Evolutionary conservation across 2,113 vertebrate genomes (phyloP), one percentile per base, ranked within the genome.

Genomic region (Odocoileus hemionus): DNA sequence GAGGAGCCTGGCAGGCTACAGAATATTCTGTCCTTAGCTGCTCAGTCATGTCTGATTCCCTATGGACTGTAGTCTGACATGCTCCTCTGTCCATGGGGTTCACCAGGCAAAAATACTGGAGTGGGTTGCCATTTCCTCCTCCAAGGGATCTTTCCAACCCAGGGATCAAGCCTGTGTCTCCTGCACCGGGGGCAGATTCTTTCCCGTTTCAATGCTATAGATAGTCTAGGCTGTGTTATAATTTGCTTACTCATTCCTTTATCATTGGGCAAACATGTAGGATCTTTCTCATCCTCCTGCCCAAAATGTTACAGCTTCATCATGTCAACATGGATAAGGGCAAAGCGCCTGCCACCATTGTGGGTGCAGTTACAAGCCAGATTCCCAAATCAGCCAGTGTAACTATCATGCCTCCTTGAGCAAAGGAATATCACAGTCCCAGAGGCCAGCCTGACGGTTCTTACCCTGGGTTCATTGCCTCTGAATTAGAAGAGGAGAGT

Each of bases 401-500:
- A 43, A 76, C 21, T 57, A 93, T 57, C 91, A 19, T 7, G 70
- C 94, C 54, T 94, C 93, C 93, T 93, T 96, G 93, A 93, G 76
- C 91, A 94, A 61, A 96, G 36, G 94, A 60, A 92, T 88, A 90
- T 94, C 95, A 67, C 88, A 25, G 87, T 86, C 84, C 92, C 91
- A 1, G 26, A 93, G 92, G 93, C 70, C 21, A 54, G 33, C 23
- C 87, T 95, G 96, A 93, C 95, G 95, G 89, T 91, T 85, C 91
- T 94, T 26, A 50, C 86, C 58, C 58, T 78, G n/a, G 97, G 96
- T 84, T 95, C 94, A 70, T 91, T 95, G 96, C 97, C 93, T 94
- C 85, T 84, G 80, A 47, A 92, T 97, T 98, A 93, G 97, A 60
- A 95, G 94, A 95, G 90, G 85, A 91, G 96, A 36, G 58, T 97